Percentiles rank a stretch among this genome's conserved stretches.
These are phyloP conservation scores for Sebastes iracundus DNA, from an alignment of 2,797 vertebrate genomes.

Conservation along the genomic window DNA sequence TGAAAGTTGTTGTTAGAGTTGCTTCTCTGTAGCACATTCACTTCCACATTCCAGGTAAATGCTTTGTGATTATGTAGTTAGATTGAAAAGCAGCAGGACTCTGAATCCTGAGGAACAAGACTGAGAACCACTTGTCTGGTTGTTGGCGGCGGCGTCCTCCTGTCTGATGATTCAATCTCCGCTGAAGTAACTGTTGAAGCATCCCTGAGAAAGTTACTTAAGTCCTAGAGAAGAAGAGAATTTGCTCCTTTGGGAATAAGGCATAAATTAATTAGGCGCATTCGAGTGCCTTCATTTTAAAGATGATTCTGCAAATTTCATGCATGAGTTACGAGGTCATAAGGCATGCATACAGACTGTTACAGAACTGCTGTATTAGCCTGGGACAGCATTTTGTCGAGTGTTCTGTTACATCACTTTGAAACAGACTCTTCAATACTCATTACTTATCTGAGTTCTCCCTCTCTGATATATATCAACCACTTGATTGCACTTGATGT, in stretches of 20 bases:
- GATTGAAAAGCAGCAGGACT: constrained; percentile 15
- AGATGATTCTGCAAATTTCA: constrained; percentile 27
- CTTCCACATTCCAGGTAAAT: constrained; percentile 5
- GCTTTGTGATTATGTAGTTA: constrained; percentile 2
- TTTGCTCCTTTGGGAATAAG: neutral
- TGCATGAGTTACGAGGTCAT: neutral
- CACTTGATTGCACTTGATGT: neutral
- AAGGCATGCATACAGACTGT: neutral
- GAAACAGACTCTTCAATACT: neutral
- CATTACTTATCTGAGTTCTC: neutral
- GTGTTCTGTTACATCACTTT: neutral
- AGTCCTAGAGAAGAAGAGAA: neutral
- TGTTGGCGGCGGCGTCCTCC: neutral
- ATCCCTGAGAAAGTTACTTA: neutral
- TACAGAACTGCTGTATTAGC: neutral
- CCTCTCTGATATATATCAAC: neutral
- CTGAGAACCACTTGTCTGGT: constrained; percentile 1
- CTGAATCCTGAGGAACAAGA: constrained; percentile 16
- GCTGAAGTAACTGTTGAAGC: neutral
- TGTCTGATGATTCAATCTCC: neutral
- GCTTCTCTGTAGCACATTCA: neutral
- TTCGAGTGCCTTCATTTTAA: neutral
- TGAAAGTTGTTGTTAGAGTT: neutral
- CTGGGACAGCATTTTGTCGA: neutral
- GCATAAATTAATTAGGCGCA: neutral